Evolutionary conservation across 2,797 vertebrate species (phyloP).

Genomic region (Cetoscarus ocellatus): DNA sequence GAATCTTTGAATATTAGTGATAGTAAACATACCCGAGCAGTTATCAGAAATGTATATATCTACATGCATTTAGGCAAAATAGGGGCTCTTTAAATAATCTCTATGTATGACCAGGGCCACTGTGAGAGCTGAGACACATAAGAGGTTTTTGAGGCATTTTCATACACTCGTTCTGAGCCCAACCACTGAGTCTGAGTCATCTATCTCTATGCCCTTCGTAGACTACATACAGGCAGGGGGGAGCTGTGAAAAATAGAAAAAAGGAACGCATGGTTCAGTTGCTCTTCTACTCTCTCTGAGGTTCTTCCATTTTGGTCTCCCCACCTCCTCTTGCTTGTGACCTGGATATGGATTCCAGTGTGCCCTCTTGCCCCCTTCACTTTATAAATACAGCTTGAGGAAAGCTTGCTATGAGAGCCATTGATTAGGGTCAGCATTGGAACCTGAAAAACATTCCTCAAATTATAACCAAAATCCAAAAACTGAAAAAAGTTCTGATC

Average conservation of each 20-base stretch:
- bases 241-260: conserved; percentile 6
- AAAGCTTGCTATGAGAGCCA: neutral
- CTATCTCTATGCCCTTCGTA: conserved; percentile 21
- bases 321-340: neutral
- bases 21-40: too few species aligned
- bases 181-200: conserved; percentile 30
- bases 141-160: conserved; percentile 19
- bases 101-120: neutral
- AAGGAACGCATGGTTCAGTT: conserved; percentile 1
- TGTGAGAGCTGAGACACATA: conserved; percentile 14
- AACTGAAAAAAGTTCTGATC: neutral
- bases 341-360: neutral
- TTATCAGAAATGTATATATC: too few species aligned
- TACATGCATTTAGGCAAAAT: too few species aligned
- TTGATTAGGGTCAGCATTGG: neutral
- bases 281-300: neutral
- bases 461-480: neutral
- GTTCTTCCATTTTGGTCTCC: neutral
- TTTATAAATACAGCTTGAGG: neutral
- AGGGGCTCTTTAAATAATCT: neutral
- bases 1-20: too few species aligned
- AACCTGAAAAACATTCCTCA: neutral
- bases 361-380: neutral
- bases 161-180: conserved; percentile 6
- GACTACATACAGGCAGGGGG: conserved; percentile 31